phyloP scores from a whole-genome alignment of 2,888 invertebrate species.

The Polydesmus complanatus region DNA sequence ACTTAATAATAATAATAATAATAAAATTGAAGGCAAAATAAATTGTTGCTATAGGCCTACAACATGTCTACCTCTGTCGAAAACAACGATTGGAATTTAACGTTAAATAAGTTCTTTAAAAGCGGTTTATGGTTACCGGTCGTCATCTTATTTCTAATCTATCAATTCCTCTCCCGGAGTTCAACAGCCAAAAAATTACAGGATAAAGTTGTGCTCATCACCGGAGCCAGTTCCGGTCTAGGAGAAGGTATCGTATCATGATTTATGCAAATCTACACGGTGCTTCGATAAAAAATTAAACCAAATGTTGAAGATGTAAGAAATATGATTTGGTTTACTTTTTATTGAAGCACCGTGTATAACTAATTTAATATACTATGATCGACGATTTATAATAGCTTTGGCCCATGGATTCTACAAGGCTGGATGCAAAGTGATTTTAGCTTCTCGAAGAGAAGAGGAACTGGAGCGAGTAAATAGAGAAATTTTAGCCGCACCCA shows the following conservation, averaged over 20 bases:
- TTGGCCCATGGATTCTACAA: conserved; percentile 70
- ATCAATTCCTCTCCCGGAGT: conserved; percentile 8
- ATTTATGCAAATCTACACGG: too few relatives aligned
- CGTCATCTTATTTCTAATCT: conserved; percentile 13
- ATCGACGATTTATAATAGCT: conserved; percentile 41
- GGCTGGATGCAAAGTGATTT: conserved; percentile 67
- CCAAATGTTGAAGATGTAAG: too few relatives aligned
- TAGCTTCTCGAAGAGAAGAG: conserved; percentile 61
- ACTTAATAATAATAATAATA: too few relatives aligned
- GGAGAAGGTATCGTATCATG: conserved; percentile 72
- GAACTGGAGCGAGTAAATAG: conserved; percentile 69
- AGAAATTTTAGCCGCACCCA: conserved; percentile 43
- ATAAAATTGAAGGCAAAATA: too few relatives aligned
- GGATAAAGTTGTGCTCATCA: conserved; percentile 73
- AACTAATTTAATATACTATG: too few relatives aligned
- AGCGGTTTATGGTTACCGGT: conserved; percentile 16
- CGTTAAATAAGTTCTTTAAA: too few relatives aligned
- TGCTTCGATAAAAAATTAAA: too few relatives aligned
- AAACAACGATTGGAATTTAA: too few relatives aligned
- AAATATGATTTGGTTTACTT: too few relatives aligned
- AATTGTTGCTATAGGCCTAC: too few relatives aligned
- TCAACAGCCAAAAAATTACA: conserved; percentile 19
- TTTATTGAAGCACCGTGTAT: too few relatives aligned
- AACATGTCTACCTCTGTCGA: too few relatives aligned
- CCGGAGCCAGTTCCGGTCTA: conserved; percentile 87